Base-by-base conservation (phyloP, 1,140 invertebrate genomes). In the Watersipora subatra region DNA sequence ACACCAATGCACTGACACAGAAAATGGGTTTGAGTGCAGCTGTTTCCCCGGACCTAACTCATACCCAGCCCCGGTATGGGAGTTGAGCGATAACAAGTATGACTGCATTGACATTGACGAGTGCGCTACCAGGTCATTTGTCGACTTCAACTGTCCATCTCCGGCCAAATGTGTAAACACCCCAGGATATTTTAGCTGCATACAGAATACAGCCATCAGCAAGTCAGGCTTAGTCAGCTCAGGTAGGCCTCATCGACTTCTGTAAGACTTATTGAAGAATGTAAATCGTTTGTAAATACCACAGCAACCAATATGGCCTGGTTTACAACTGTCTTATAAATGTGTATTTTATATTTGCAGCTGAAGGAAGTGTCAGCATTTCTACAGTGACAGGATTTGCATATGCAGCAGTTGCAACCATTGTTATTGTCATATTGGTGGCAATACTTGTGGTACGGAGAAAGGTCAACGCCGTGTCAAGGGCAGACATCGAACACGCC, bases 151-250 rank as follows among this genome's bases (percentile, higher is more conserved):
- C n/a, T 65, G 64, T 65, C 56, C 64, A 15, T 17, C 7, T 19
- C 7, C 7, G 2, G 34, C 55, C 1, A 64, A 25, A 25, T 65
- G 64, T 30, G 24, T 65, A 57, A 65, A 65, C 64, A 65, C 64
- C 2, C 25, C 25, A 24, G 64, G 64, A 24, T 20, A n/a, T 24
- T 65, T 3, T 57, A 27, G 26, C 1, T 65, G 64, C 62, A 58
- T 65, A 2, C 17, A 25, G n/a, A 29, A 34, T 2, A 63, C 2
- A 84, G 87, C 67, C 68, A 73, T 62, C 74, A 72, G 15, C 46
- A 59, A 59, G 22, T 59, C 58, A 12, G 58, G 34, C 7, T 46
- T 46, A n/a, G 34, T 46, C n/a, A n/a, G n/a, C 7, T 7, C 34
- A 46, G 34, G 34, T 46, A 46, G n/a, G n/a, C n/a, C n/a, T n/a